Evolutionary conservation across 2,113 vertebrate genomes (phyloP), one percentile per base, ranked within the genome.

Genomic region (Tupaia tana): DNA sequence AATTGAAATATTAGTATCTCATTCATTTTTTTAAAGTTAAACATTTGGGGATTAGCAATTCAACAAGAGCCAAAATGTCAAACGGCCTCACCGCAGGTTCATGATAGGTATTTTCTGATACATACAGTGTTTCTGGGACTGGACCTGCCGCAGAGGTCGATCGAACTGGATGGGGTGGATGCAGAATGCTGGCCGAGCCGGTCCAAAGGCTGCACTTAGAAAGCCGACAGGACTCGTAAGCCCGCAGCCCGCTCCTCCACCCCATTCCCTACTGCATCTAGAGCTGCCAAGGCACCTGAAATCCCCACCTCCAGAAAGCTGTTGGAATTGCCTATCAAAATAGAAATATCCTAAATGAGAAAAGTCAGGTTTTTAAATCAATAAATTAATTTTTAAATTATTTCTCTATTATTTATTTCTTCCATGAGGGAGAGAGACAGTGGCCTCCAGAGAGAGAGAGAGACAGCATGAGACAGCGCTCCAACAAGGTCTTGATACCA

Each of bases 1-100:
- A 94, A 94, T 63, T 4, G 58, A 91, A 92, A 84, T 80, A 86
- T 85, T 92, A 92, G 24, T 20, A 80, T 80, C 79, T 4, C 9
- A 29, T 64, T 93, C 3, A 52, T 24, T 59, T 87, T 64, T 77
- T 34, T 14, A 59, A 59, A 64, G 25, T 93, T 94, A 86, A 86
- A 90, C 80, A 34, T 64, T 54, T 66, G 69, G 93, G 11, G 14
- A 52, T 77, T 59, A 80, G 18, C 4, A 92, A 61, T 67, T 22
- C 24, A 59, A 74, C 16, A 10, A 75, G 22, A 58, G 6, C 1
- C n/a, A 56, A 86, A 88, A 66, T 10, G 2, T 91, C 70, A 83
- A 82, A 54, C 19, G 66, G 20, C 24, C 69, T 59, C 22, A 31
- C 64, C 74, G 8, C 22, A 91, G 70, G 15, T 29, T 71, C 5